Evolutionary conservation across 2,888 invertebrate species (phyloP), one percentile per base, ranked within the genome.

Genomic region (Pemphredon lugubris): DNA sequence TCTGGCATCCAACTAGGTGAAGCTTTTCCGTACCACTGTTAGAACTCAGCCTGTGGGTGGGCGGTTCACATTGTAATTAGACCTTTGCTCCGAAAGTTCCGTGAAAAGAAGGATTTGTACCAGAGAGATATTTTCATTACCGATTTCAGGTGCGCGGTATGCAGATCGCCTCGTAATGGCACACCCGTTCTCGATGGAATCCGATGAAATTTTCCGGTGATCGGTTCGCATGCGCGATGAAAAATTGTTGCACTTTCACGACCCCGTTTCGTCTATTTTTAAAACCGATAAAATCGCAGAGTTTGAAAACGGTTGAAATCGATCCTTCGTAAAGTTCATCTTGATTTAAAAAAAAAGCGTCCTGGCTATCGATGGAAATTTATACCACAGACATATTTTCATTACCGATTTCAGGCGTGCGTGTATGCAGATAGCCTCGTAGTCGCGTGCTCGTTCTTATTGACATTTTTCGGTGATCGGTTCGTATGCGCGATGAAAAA

Each of bases 1-100:
- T 57, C 55, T 23, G 34, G 26, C 53, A 69, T 39, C 70, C 70
- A 64, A 74, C 70, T 61, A 63, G 58, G 57, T 55, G 63, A 50
- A 55, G 63, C 73, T 78, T 67, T 68, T 59, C 72, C 59, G 59
- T 44, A 50, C 54, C 20, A 21, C 58, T 21, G 48, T 48, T 47
- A 60, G 54, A 75, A 70, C 16, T 58, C 57, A 61, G 23, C 37
- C 6, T 18, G 13, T 18, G 37, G 13, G 32, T 13, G n/a, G 44
- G 16, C 7, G 23, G 44, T 34, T 54, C 53, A 21, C 53, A 48
- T 53, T 64, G 67, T 59, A 72, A 72, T 72, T 74, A 74, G 57
- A 58, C 44, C 13, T 47, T 37, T 20, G 45, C 13, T 32, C 6
- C 13, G 13, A 11, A 63, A 26, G 39, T 34, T 34, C 26, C 45